phyloP scores from a whole-genome alignment of 2,888 invertebrate species.

The Tanaodytes sp. region DNA sequence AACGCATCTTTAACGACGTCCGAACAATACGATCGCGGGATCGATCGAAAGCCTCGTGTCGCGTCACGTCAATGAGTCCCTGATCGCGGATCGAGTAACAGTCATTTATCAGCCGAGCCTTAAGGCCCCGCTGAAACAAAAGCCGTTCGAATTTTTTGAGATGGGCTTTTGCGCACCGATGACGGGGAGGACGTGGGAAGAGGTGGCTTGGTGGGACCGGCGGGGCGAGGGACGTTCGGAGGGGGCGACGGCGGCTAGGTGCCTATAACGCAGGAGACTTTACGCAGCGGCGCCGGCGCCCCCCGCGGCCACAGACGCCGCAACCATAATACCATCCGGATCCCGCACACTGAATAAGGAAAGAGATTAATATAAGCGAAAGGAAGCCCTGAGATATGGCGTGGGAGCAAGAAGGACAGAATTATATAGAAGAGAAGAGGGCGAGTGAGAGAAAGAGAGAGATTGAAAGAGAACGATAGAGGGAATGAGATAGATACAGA shows the following conservation, averaged over 20 bases:
- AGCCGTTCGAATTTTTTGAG: constrained; percentile 66
- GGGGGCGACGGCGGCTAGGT: constrained; percentile 46
- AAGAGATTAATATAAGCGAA: constrained; percentile 48
- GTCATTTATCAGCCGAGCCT: constrained; percentile 69
- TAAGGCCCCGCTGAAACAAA: constrained; percentile 70
- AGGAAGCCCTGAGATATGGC: constrained; percentile 28
- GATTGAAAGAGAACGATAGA: constrained; percentile 35
- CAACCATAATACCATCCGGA: constrained; percentile 67
- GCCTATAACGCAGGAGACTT: constrained; percentile 70
- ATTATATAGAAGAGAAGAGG: constrained; percentile 34
- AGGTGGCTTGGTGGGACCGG: constrained; percentile 54
- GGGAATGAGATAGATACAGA: constrained; percentile 39
- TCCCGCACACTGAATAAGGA: constrained; percentile 51
- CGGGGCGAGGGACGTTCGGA: constrained; percentile 49
- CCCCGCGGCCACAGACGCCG: constrained; percentile 73
- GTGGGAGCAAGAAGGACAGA: constrained; percentile 36
- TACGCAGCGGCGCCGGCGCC: constrained; percentile 73
- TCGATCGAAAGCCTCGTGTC: too few species aligned
- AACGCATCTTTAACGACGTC: too few species aligned
- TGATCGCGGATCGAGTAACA: too few species aligned
- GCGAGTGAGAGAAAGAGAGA: constrained; percentile 40
- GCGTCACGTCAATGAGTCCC: too few species aligned
- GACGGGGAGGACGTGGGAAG: constrained; percentile 56
- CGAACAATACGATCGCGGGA: too few species aligned
- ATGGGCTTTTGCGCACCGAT: constrained; percentile 61